Evolutionary conservation across 92 coral and sea anemone species (phyloP).

Genomic region (Zoanthus solanderi): DNA sequence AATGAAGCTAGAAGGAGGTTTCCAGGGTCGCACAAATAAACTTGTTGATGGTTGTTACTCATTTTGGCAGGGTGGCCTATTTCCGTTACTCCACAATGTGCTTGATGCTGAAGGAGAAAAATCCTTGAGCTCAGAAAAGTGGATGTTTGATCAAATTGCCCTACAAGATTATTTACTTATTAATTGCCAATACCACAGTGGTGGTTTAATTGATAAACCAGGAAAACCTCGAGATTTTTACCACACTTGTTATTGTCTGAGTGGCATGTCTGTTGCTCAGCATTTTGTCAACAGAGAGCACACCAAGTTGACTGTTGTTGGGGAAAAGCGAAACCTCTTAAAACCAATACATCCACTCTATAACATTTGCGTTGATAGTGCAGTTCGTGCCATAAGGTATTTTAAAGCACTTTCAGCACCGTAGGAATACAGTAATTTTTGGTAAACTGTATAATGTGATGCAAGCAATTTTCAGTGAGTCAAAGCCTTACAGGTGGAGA

Average conservation of each 20-base stretch:
- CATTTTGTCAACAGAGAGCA: conserved; percentile 84
- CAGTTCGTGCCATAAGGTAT: conserved; percentile 75
- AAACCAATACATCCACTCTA: conserved; percentile 92
- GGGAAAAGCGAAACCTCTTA: conserved; percentile 73
- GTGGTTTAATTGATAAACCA: conserved; percentile 97
- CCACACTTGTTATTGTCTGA: conserved; percentile 96
- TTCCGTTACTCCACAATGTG: conserved; percentile 91
- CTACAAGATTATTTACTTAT: conserved; percentile 88
- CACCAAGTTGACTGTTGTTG: conserved; percentile 72
- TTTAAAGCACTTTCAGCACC: conserved; percentile 74
- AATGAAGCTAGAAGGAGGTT: conserved; percentile 97
- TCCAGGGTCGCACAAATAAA: conserved; percentile 98
- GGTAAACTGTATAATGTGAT: too few relatives aligned
- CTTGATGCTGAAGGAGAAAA: conserved; percentile 67
- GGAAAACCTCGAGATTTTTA: conserved; percentile 96
- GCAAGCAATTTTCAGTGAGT: too few relatives aligned
- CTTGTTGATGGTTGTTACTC: conserved; percentile 99
- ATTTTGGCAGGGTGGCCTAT: conserved; percentile 98
- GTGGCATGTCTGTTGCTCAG: conserved; percentile 97
- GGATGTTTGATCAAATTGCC: conserved; percentile 98
- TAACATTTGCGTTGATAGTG: conserved; percentile 88
- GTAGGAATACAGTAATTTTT: conserved; percentile 2
- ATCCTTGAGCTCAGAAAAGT: conserved; percentile 77
- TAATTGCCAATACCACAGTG: conserved; percentile 90
- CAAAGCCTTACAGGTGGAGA: too few relatives aligned